phyloP scores from a whole-genome alignment of 2,797 vertebrate genomes.

The Chelmon rostratus region DNA sequence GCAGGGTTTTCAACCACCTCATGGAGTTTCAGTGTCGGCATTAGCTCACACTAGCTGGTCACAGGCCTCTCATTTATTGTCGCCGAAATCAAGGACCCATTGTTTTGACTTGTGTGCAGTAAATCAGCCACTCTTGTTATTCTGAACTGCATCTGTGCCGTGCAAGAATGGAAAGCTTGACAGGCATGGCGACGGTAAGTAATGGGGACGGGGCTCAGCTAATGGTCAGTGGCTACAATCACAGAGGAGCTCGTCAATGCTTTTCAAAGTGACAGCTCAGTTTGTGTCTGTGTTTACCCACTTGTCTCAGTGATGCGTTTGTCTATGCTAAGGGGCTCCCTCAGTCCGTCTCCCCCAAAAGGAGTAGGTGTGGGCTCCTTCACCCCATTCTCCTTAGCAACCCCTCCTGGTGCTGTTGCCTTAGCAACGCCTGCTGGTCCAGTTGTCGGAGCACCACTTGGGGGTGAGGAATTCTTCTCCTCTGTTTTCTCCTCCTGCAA shows the following conservation, averaged over 20 bases:
- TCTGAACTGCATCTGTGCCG: not conserved
- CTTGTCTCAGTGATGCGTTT: constrained; percentile 94
- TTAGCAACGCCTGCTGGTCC: constrained; percentile 75
- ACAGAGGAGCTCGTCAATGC: not conserved
- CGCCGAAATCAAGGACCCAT: not conserved
- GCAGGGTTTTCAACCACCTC: not conserved
- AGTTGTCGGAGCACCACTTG: constrained; percentile 73
- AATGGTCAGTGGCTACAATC: not conserved
- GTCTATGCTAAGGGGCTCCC: constrained; percentile 90
- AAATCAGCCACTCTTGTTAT: not conserved
- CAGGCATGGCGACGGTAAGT: not conserved
- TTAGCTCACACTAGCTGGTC: not conserved
- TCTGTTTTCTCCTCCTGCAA: constrained; percentile 86
- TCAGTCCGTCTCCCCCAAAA: constrained; percentile 87
- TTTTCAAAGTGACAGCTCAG: constrained; percentile 6
- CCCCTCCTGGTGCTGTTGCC: constrained; percentile 75
- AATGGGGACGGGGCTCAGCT: not conserved
- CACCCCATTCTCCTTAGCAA: constrained; percentile 88
- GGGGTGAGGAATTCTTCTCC: constrained; percentile 81
- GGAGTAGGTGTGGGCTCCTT: constrained; percentile 82
- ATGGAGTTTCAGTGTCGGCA: not conserved
- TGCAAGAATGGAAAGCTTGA: not conserved
- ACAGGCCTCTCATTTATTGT: no score
- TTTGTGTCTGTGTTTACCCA: constrained; percentile 71
- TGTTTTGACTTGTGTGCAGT: not conserved